These are phyloP conservation scores for Pharmacophagus antenor DNA, from an alignment of 2,888 invertebrate genomes.

Conservation along the genomic window DNA sequence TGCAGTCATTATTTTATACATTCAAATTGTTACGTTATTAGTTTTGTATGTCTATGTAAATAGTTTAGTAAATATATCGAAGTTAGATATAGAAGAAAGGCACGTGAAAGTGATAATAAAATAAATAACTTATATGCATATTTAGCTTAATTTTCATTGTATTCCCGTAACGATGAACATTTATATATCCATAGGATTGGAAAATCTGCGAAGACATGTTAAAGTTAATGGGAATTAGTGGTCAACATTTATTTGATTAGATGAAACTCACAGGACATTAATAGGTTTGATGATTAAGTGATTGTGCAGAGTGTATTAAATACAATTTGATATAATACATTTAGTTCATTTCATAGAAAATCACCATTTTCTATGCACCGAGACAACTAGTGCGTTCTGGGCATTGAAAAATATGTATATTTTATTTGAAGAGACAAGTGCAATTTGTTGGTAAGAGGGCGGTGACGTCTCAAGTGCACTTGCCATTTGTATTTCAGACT, in stretches of 20 bases:
- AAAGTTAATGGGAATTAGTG: no score
- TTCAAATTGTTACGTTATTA: constrained; percentile 39
- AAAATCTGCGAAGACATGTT: not conserved
- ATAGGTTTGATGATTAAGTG: no score
- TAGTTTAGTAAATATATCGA: constrained; percentile 43
- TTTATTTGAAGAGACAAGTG: constrained; percentile 29
- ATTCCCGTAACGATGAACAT: not conserved
- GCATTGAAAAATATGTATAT: constrained; percentile 31
- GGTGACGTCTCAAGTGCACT: constrained; percentile 52
- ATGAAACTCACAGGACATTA: no score
- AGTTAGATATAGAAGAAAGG: constrained; percentile 44
- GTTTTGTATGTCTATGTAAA: constrained; percentile 52
- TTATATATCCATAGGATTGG: not conserved
- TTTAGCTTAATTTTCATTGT: not conserved
- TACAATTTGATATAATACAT: not conserved
- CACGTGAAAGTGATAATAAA: constrained; percentile 24
- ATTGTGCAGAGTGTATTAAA: not conserved
- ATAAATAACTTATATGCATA: constrained; percentile 30
- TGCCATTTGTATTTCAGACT: constrained; percentile 50
- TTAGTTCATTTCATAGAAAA: not conserved
- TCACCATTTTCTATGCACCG: not conserved
- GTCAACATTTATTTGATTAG: no score
- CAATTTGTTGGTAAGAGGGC: constrained; percentile 34
- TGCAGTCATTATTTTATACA: constrained; percentile 67
- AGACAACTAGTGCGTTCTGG: not conserved